Conservation (phyloP, 2,797 vertebrate species). For the Sparus aurata region DNA sequence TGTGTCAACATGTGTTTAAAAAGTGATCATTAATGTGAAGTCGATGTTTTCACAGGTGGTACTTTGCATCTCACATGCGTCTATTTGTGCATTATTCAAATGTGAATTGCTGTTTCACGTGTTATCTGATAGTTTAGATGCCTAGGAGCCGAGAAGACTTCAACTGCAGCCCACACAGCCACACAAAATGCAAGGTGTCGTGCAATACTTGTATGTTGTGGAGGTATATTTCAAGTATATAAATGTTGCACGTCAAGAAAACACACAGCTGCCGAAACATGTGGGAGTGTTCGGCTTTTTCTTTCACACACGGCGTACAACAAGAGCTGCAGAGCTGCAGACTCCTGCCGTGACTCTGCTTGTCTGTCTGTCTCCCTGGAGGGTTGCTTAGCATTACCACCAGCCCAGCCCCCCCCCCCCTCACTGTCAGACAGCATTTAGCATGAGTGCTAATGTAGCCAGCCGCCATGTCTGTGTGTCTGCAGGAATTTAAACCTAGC, state of each 20-base stretch:
- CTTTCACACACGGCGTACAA: not conserved
- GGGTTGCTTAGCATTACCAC: constrained; percentile 57
- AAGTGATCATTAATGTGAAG: not conserved
- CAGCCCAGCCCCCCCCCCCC: constrained; percentile 46
- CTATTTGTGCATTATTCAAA: not conserved
- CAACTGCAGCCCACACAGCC: not conserved
- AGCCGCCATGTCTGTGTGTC: constrained; percentile 18
- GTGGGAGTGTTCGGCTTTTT: constrained; percentile 16
- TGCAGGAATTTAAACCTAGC: constrained; percentile 31
- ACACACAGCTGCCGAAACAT: constrained; percentile 1
- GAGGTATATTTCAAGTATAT: not conserved
- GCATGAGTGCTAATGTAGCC: constrained; percentile 53
- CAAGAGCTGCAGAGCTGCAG: constrained; percentile 36
- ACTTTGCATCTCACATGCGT: not conserved
- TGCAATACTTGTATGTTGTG: not conserved
- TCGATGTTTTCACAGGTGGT: not conserved
- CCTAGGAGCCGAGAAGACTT: not conserved
- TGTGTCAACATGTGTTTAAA: not conserved
- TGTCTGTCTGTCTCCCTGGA: constrained; percentile 59
- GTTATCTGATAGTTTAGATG: not conserved
- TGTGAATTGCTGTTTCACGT: not conserved
- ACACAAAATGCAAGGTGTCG: constrained; percentile 7
- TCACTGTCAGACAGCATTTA: constrained; percentile 59
- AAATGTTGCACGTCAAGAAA: constrained; percentile 32
- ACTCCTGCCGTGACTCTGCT: constrained; percentile 69